Evolutionary conservation across 2,113 vertebrate genomes (phyloP), one percentile per base, ranked within the genome.

Genomic region (Notechis scutatus): DNA sequence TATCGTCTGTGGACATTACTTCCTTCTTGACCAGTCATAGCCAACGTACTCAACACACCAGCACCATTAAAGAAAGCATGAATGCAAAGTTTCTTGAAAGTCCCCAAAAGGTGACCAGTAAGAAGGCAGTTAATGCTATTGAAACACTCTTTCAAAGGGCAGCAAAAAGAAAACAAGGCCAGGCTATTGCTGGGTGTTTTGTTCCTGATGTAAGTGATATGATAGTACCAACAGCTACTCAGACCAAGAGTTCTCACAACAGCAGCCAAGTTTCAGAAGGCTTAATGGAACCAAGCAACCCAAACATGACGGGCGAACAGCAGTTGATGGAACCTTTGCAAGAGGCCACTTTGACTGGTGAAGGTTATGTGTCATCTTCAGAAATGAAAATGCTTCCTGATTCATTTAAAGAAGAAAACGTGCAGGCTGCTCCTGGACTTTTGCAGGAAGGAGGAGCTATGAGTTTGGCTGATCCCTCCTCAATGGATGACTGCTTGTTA

Each of bases 71-170:
- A 26, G 42, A 91, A 64, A 93, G 90, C 24, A 91, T 96, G 47
- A 96, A 95, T 95, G 93, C 90, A 91, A 97, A 92, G 86, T 34
- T 94, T 94, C 95, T 98, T 74, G 95, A 94, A 93, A 96, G 95
- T 56, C 96, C 94, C n/a, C 93, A 64, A 15, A 95, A 94, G 90
- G 96, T 95, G 88, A 34, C 88, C 21, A 92, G 93, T 87, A 97
- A 97, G 95, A 98, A 97, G 92, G 91, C 96, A 85, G 81, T 96
- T 0, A 96, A 97, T 11, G 96, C 97, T 95, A 98, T 99, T 93
- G 98, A 98, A 93, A 97, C 97, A 0, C 97, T 99, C 91, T 99
- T 99, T 96, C 98, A 98, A 91, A 99, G 97, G 94, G 98, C 96
- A 6, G 85, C 95, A 85, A 97, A 98, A 92, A 99, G 96, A 96